Base-by-base conservation (phyloP, 2,113 vertebrate genomes). In the Triplophysa tibetana region DNA sequence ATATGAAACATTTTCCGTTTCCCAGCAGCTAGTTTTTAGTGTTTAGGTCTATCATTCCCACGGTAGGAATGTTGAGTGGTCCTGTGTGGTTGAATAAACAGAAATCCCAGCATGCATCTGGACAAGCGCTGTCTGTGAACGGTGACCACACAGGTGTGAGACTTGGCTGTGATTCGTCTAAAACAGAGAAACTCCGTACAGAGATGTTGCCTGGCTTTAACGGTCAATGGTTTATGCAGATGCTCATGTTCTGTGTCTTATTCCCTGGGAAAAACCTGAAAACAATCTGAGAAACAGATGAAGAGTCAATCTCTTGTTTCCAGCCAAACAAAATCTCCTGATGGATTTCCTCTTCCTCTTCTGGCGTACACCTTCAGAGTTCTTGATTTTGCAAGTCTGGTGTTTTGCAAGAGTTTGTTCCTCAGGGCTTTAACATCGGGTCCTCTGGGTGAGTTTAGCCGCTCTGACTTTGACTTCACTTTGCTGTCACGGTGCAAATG, bases 401-500 rank as follows among this genome's bases (percentile, higher is more conserved):
- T 21, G 33, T 33, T 38, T 12, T 70, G 48, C 33, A 56, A n/a
- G 54, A 2, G 1, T 56, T 58, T 8, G 19, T 33, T 64, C 61
- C 75, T 77, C 26, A 45, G 29, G 12, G 16, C 52, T 60, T 60
- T 54, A 56, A 72, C 19, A 63, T 66, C n/a, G 9, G 8, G 61
- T 38, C 43, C 43, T 45, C 61, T 14, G 29, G 29, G 38, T 41
- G 54, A 62, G 43, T 24, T 24, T 67, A 60, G 0, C 54, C 74
- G 9, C 62, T 76, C 78, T 89, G 89, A 90, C 89, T 92, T 84
- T 84, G 81, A 82, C 76, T 88, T 88, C 88, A 89, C 87, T 72
- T 76, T 88, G 87, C 75, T 11, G 72, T 75, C 16, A 83, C 50
- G 14, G 73, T 56, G 84, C 87, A 68, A 82, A 81, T 80, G 69